Evolutionary conservation across 2,797 vertebrate species (phyloP).

Genomic region (Phalloptychus januarius): DNA sequence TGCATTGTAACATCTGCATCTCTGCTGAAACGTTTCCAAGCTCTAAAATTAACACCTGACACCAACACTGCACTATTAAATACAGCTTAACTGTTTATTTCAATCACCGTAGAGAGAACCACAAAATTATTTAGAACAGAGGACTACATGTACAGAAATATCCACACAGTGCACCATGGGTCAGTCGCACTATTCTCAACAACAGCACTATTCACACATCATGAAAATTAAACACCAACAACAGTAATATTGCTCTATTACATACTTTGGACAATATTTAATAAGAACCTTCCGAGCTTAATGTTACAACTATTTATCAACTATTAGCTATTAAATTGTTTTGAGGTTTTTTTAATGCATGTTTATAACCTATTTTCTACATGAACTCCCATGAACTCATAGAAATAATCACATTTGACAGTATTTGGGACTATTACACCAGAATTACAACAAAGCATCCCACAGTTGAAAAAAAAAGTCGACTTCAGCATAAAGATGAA

Average conservation of each 20-base stretch:
- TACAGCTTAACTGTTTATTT: slow-evolving; percentile 64
- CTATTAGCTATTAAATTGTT: not conserved
- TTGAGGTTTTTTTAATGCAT: not conserved
- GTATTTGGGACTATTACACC: not conserved
- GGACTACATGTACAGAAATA: slow-evolving; percentile 30
- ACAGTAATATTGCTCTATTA: slow-evolving; percentile 64
- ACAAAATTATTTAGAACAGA: slow-evolving; percentile 26
- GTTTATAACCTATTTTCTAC: not conserved
- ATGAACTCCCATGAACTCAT: not conserved
- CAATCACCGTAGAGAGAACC: slow-evolving; percentile 27
- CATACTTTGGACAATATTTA: slow-evolving; percentile 57
- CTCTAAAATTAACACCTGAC: not conserved
- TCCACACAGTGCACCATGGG: slow-evolving; percentile 6
- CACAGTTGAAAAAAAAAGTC: slow-evolving; percentile 16
- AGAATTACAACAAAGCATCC: slow-evolving; percentile 21
- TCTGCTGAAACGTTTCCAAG: not conserved
- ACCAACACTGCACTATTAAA: no score
- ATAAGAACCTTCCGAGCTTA: slow-evolving; percentile 30
- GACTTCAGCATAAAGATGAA: not conserved
- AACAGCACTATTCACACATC: slow-evolving; percentile 23
- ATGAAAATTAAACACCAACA: slow-evolving; percentile 38
- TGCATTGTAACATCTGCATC: no score
- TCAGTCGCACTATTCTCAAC: slow-evolving; percentile 22
- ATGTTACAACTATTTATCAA: not conserved
- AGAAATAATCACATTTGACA: slow-evolving; percentile 17